phyloP scores from a whole-genome alignment of 2,888 invertebrate species.

The Sipha maydis region DNA sequence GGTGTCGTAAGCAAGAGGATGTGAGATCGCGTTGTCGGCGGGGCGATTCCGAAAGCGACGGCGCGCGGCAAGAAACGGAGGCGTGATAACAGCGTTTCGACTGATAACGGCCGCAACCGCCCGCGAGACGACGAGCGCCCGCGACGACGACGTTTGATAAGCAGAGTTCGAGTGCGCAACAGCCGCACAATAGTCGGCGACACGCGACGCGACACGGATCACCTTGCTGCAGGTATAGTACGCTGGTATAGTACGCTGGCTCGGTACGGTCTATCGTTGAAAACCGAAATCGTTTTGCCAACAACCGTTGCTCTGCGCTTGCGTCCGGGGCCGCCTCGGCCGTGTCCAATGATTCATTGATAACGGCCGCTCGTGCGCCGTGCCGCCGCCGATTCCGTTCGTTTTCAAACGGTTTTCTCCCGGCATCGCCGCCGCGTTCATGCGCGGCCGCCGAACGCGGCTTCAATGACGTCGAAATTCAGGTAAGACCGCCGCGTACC shows the following conservation, averaged over 20 bases:
- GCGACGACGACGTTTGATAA: not conserved
- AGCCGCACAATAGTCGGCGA: no score
- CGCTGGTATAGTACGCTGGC: no score
- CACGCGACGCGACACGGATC: not conserved
- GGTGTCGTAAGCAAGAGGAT: no score
- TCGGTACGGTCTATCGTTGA: no score
- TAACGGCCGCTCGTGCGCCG: not conserved
- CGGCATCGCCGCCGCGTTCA: not conserved
- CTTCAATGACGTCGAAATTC: constrained; percentile 28
- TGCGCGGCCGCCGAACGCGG: not conserved
- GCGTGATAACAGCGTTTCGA: no score
- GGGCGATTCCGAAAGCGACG: no score
- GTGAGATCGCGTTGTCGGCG: not conserved
- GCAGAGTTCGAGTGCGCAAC: no score
- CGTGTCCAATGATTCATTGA: no score
- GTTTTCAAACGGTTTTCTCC: not conserved
- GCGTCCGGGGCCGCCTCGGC: no score
- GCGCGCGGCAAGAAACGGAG: no score
- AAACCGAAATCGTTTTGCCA: no score
- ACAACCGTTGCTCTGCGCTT: not conserved
- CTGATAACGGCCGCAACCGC: not conserved
- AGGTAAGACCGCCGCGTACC: constrained; percentile 7
- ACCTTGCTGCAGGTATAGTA: no score
- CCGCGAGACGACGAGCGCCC: not conserved
- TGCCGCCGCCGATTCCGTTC: not conserved